phyloP scores from a whole-genome alignment of 2,113 vertebrate species.

The Empidonax alnorum region DNA sequence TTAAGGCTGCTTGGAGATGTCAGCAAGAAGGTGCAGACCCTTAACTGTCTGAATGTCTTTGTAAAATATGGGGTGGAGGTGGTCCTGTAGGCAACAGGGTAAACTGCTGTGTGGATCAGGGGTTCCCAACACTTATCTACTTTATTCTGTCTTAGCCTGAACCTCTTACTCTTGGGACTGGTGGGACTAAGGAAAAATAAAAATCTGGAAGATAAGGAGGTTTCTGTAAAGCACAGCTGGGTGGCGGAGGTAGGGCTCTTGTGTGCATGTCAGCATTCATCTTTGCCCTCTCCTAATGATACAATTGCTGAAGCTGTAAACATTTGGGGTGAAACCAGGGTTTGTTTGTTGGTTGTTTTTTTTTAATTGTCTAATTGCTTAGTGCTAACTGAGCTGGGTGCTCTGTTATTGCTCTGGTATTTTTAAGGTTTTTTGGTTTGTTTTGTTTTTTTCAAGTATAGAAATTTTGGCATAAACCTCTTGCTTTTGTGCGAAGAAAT shows the following conservation, averaged over 20 bases:
- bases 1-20: neutral
- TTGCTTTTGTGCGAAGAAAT: neutral
- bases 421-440: neutral
- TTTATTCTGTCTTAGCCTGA: neutral
- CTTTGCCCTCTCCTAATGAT: neutral
- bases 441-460: neutral
- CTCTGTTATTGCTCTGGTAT: neutral
- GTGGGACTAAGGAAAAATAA: neutral
- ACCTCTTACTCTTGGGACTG: neutral
- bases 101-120: neutral
- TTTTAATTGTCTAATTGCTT: neutral
- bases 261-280: accelerated
- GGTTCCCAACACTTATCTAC: accelerated
- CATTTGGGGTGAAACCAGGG: neutral
- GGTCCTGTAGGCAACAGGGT: neutral
- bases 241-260: neutral
- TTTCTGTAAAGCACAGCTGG: neutral
- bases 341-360: accelerated
- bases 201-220: neutral
- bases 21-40: neutral
- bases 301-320: neutral
- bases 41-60: neutral
- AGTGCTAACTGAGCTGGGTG: neutral
- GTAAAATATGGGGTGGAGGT: neutral
- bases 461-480: neutral